Evolutionary conservation across 1,140 invertebrate species (phyloP).

Genomic region (Paralvinella palmiformis): DNA sequence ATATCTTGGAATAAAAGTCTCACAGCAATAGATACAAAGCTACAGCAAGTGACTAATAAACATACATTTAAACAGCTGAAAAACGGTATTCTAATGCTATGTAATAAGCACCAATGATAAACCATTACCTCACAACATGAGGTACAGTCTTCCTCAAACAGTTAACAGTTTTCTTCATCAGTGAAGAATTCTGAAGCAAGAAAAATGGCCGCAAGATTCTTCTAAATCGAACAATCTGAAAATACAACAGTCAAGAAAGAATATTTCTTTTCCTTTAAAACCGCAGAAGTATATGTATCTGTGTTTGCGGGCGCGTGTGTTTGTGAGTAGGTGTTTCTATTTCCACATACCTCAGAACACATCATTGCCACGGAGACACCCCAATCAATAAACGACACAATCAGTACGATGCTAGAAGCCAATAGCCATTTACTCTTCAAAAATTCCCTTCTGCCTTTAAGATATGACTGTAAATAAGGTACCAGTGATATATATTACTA

Average conservation of each 20-base stretch:
- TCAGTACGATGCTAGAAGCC: constrained; percentile 27
- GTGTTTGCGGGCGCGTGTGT: not conserved
- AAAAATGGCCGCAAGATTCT: constrained; percentile 43
- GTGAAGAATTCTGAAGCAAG: constrained; percentile 38
- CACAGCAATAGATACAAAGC: no score
- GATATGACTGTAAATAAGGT: constrained; percentile 25
- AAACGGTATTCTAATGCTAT: no score
- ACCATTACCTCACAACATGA: constrained; percentile 47
- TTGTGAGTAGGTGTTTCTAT: not conserved
- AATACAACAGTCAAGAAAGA: not conserved
- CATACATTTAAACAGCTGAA: no score
- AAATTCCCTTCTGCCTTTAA: constrained; percentile 30
- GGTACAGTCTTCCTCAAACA: constrained; percentile 39
- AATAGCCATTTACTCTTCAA: constrained; percentile 37
- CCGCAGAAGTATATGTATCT: not conserved
- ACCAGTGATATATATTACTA: not conserved
- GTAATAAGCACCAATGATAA: no score
- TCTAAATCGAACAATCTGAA: constrained; percentile 35
- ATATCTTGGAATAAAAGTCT: no score
- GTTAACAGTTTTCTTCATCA: constrained; percentile 48
- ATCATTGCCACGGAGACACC: constrained; percentile 29
- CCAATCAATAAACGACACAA: constrained; percentile 41
- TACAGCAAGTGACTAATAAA: no score
- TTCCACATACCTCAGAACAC: constrained; percentile 34
- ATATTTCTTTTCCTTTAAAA: not conserved